These are phyloP conservation scores for Caenorhabditis sp. DNA, from an alignment of 2,888 invertebrate species.

Conservation along the genomic window DNA sequence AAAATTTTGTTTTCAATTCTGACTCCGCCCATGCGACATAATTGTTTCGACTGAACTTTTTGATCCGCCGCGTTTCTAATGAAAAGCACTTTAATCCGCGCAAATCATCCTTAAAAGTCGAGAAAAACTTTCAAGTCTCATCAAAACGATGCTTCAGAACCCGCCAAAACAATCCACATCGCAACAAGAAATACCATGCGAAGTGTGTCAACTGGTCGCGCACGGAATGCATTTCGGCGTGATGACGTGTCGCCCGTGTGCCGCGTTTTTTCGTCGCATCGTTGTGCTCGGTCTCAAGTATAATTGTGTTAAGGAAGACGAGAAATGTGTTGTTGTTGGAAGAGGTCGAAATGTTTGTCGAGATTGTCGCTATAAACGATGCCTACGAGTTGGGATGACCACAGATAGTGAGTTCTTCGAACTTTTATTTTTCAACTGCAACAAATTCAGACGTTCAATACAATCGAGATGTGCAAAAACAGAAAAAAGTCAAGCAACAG, in stretches of 20 bases:
- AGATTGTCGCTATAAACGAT: conserved; percentile 30
- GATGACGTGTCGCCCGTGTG: conserved; percentile 29
- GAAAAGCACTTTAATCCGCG: too few relatives aligned
- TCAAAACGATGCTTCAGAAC: conserved; percentile 5
- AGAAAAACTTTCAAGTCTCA: too few relatives aligned
- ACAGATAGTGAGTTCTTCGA: conserved; percentile 24
- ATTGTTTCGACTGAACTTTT: too few relatives aligned
- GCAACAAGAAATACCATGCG: too few relatives aligned
- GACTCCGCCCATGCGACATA: too few relatives aligned
- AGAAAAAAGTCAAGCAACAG: conserved; percentile 3
- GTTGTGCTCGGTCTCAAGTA: conserved; percentile 33
- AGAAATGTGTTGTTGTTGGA: conserved; percentile 31
- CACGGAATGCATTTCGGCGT: conserved; percentile 41
- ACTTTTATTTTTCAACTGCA: too few relatives aligned
- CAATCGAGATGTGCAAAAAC: conserved; percentile 28
- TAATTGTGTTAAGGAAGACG: conserved; percentile 13
- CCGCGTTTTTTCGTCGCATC: conserved; percentile 34
- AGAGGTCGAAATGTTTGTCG: conserved; percentile 39
- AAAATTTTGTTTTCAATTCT: too few relatives aligned
- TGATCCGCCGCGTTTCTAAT: too few relatives aligned
- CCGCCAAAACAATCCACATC: not conserved
- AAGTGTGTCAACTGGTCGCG: conserved; percentile 21
- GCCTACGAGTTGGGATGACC: conserved; percentile 28
- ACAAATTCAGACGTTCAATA: conserved; percentile 32
- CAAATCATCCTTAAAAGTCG: too few relatives aligned